phyloP scores from a whole-genome alignment of 2,113 vertebrate genomes.

The Tragelaphus buxtoni region DNA sequence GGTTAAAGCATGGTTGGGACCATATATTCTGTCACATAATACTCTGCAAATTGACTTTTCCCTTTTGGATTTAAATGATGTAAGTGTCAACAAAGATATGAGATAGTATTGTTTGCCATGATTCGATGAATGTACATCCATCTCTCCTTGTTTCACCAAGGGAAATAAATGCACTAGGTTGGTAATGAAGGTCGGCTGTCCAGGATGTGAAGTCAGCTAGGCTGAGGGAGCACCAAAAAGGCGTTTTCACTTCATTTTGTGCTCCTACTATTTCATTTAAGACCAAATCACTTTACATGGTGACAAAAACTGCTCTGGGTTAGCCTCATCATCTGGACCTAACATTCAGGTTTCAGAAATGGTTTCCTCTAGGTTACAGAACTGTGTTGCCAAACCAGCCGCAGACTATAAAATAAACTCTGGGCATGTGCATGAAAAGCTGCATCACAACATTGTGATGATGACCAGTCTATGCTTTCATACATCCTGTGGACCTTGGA shows the following conservation, averaged over 20 bases:
- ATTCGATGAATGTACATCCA: not conserved
- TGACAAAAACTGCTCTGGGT: not conserved
- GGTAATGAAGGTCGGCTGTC: not conserved
- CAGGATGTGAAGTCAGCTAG: not conserved
- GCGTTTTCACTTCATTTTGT: not conserved
- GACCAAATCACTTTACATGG: not conserved
- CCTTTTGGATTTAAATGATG: not conserved
- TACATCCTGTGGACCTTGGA: not conserved
- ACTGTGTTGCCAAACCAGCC: not conserved
- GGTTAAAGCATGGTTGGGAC: not conserved
- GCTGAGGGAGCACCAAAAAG: not conserved
- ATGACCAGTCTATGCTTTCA: not conserved
- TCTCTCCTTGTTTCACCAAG: not conserved
- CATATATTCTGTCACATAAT: not conserved
- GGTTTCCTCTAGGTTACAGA: not conserved
- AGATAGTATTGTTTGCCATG: not conserved
- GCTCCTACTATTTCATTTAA: not conserved
- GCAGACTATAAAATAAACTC: not conserved
- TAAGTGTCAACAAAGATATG: not conserved
- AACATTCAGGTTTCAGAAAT: not conserved
- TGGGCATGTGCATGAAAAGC: not conserved
- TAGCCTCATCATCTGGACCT: not conserved
- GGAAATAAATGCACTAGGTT: not conserved
- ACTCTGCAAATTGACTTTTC: not conserved
- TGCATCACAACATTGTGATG: not conserved